These are phyloP conservation scores for Semnornis frantzii DNA, from an alignment of 2,113 vertebrate species.

Conservation along the genomic window DNA sequence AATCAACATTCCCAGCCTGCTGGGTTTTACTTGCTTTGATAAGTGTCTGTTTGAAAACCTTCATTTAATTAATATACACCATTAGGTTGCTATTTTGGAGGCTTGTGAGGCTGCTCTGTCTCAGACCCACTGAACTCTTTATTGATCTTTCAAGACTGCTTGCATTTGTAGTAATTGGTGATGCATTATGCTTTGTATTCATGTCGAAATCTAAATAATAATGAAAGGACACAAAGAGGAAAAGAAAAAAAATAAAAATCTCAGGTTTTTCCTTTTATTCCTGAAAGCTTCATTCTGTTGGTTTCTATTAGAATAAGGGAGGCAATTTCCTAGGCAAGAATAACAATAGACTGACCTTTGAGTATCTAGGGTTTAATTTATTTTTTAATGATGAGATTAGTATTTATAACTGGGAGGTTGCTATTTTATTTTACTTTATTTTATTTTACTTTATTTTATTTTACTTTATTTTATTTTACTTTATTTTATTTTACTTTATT, in stretches of 20 bases:
- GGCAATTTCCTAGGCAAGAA: not conserved
- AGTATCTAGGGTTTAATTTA: not conserved
- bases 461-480: not conserved
- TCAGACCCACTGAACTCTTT: not conserved
- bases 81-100: conserved; percentile 11
- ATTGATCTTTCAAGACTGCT: not conserved
- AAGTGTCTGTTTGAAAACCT: conserved; percentile 20
- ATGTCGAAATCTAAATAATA: not conserved
- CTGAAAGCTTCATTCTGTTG: not conserved
- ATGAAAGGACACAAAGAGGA: not conserved
- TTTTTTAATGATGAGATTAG: conserved; percentile 19
- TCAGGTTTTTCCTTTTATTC: not conserved
- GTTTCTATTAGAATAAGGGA: not conserved
- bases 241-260: not conserved
- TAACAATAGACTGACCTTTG: not conserved
- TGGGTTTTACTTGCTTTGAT: not conserved
- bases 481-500: not conserved
- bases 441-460: not conserved
- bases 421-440: not conserved
- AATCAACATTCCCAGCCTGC: conserved; percentile 53
- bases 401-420: not conserved
- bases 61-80: conserved; percentile 46
- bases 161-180: not conserved
- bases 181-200: not conserved
- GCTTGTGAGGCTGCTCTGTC: not conserved